These are phyloP conservation scores for Oryzias curvinotus DNA, from an alignment of 2,113 vertebrate species.

Conservation along the genomic window DNA sequence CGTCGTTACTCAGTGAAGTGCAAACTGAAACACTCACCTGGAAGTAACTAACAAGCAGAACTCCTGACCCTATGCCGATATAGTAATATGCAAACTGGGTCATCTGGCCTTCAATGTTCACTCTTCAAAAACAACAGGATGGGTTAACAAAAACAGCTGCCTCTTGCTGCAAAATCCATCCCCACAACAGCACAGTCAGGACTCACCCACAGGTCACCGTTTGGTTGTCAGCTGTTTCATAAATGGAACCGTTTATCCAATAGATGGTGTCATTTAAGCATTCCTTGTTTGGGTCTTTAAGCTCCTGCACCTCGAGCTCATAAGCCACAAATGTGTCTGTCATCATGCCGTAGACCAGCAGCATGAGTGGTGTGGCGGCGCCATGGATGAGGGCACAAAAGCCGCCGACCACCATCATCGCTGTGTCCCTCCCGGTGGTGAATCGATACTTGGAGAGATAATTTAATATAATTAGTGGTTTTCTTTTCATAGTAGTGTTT, in stretches of 20 bases:
- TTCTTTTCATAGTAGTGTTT: neutral
- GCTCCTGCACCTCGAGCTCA: conserved; percentile 66
- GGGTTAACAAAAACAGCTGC: neutral
- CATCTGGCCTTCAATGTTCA: conserved; percentile 76
- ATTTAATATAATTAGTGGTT: neutral
- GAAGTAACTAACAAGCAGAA: conserved; percentile 75
- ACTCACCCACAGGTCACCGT: conserved; percentile 75
- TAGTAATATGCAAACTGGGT: conserved; percentile 80
- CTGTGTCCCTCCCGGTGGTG: conserved; percentile 64
- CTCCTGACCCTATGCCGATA: conserved; percentile 71
- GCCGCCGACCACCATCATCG: conserved; percentile 76
- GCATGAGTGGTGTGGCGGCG: conserved; percentile 72
- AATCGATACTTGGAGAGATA: conserved; percentile 69
- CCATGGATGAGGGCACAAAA: conserved; percentile 76
- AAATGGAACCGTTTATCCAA: conserved; percentile 74
- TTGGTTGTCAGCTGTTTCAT: conserved; percentile 55
- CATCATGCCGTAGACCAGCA: conserved; percentile 76
- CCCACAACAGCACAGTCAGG: neutral
- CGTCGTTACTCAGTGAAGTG: neutral
- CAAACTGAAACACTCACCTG: conserved; percentile 47
- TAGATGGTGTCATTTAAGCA: conserved; percentile 69
- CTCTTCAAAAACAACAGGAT: conserved; percentile 56
- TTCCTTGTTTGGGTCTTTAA: conserved; percentile 68
- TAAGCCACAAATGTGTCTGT: conserved; percentile 78
- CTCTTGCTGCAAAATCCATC: neutral